Evolutionary conservation across 2,888 invertebrate species (phyloP).

Genomic region (Teleogryllus oceanicus): DNA sequence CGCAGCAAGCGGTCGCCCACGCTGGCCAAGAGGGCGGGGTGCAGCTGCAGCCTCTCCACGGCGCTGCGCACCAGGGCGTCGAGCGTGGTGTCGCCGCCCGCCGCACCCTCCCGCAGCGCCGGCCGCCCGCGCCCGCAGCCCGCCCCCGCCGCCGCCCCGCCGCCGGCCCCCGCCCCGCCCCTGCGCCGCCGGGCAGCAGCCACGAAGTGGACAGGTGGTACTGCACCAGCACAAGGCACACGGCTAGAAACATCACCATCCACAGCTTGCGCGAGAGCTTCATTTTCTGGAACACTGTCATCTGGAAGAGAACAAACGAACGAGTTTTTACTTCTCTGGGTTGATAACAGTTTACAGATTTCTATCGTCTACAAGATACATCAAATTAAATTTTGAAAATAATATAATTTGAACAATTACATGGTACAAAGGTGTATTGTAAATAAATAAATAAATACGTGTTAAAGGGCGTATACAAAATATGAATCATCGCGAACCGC

Average conservation of each 20-base stretch:
- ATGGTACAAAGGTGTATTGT: too few species aligned
- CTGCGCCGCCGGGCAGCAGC: slow-evolving; percentile 28
- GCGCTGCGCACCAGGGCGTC: slow-evolving; percentile 32
- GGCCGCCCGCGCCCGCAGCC: neutral
- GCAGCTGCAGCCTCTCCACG: slow-evolving; percentile 31
- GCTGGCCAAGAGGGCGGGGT: slow-evolving; percentile 29
- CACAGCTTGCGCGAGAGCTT: slow-evolving; percentile 62
- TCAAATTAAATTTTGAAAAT: neutral
- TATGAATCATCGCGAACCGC: too few species aligned
- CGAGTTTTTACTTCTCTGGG: neutral
- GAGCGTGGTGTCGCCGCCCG: neutral
- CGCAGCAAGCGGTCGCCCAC: slow-evolving; percentile 32
- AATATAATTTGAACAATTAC: too few species aligned
- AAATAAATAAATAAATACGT: too few species aligned
- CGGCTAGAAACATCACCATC: slow-evolving; percentile 60
- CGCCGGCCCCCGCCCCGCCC: slow-evolving; percentile 23
- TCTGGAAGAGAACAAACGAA: slow-evolving; percentile 20
- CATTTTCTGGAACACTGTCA: slow-evolving; percentile 43
- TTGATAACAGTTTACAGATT: neutral
- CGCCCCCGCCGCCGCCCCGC: neutral
- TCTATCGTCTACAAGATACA: neutral
- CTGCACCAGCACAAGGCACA: slow-evolving; percentile 62
- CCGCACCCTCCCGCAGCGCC: neutral
- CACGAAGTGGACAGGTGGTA: slow-evolving; percentile 57
- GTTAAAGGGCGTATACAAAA: too few species aligned